These are phyloP conservation scores for Cephalotes varians DNA, from an alignment of 2,888 invertebrate species.

Conservation along the genomic window DNA sequence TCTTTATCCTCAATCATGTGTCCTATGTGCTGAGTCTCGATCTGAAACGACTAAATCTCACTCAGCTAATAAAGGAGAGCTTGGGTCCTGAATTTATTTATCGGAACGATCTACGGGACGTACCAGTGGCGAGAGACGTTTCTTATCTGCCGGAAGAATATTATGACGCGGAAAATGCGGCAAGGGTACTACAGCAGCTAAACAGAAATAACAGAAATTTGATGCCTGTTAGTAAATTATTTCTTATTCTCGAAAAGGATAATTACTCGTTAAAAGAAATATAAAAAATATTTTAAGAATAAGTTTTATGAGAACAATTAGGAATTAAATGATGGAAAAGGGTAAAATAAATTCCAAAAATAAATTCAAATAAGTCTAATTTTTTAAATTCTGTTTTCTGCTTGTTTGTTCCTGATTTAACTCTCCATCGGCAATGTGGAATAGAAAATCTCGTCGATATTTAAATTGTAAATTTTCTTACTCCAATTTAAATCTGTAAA, in stretches of 20 bases:
- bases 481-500: too few relatives aligned
- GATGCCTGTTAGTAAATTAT: slow-evolving; percentile 73
- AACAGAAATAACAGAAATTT: slow-evolving; percentile 74
- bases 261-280: background rate
- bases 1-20: slow-evolving; percentile 61
- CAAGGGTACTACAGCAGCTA: slow-evolving; percentile 45
- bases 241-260: background rate
- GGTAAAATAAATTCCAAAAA: too few relatives aligned
- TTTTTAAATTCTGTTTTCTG: background rate
- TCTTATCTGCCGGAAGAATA: slow-evolving; percentile 73
- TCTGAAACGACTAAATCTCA: slow-evolving; percentile 68
- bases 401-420: background rate
- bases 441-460: too few relatives aligned
- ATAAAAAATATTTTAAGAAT: background rate
- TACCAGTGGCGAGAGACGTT: slow-evolving; percentile 53
- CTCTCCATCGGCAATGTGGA: too few relatives aligned
- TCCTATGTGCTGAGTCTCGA: slow-evolving; percentile 56
- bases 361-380: background rate
- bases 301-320: background rate
- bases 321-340: background rate
- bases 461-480: too few relatives aligned
- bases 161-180: slow-evolving; percentile 60
- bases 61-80: slow-evolving; percentile 62
- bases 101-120: background rate
- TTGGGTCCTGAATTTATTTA: slow-evolving; percentile 14